Evolutionary conservation across 2,888 invertebrate species (phyloP).

Genomic region (Rhagonycha fulva): DNA sequence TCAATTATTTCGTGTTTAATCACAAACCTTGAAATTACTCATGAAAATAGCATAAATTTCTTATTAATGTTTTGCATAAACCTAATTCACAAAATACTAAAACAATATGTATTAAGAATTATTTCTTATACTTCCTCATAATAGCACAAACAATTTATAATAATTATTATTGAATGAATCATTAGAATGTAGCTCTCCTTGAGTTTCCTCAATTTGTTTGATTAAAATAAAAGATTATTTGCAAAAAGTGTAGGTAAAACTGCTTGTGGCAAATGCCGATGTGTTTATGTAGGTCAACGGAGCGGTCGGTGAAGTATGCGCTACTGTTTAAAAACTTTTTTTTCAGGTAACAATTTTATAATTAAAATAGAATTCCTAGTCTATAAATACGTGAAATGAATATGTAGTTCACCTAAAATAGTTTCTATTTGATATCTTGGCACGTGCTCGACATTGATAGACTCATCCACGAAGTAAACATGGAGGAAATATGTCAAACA

Average conservation of each 20-base stretch:
- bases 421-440: slow-evolving; percentile 7
- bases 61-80: background rate
- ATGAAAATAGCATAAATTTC: background rate
- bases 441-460: slow-evolving; percentile 5
- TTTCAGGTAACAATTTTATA: background rate
- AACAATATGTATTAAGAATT: background rate
- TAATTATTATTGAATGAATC: background rate
- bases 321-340: background rate
- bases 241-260: background rate
- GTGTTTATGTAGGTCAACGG: background rate
- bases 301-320: background rate
- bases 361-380: background rate
- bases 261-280: background rate
- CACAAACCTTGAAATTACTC: background rate
- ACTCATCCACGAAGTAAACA: background rate
- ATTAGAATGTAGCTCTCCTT: background rate
- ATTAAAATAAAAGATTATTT: background rate
- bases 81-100: background rate
- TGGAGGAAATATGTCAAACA: background rate
- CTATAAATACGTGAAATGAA: background rate
- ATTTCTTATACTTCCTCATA: background rate
- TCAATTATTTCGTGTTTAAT: background rate
- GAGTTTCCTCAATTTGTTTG: background rate
- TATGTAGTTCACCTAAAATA: background rate
- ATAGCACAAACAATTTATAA: background rate